Percentiles rank a stretch among this genome's conserved stretches.
Conservation (phyloP, 1,140 invertebrate species). For the Potamilus streckersoni region DNA sequence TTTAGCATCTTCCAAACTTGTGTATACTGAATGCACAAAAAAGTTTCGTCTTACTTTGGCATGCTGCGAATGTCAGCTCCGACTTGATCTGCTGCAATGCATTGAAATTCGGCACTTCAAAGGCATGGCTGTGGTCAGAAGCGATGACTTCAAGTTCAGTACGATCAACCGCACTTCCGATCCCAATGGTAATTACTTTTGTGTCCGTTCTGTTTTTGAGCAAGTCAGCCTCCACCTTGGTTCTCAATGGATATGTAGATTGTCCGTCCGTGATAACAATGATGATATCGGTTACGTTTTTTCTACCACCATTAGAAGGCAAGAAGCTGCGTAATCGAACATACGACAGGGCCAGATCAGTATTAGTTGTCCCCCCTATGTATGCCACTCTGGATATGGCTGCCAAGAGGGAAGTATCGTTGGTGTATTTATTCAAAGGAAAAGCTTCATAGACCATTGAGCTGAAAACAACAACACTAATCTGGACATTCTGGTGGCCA, state of each 20-base stretch:
- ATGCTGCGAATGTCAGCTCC: constrained; percentile 40
- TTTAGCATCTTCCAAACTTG: too few species aligned
- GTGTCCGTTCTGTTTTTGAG: constrained; percentile 31
- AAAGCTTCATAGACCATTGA: constrained; percentile 11
- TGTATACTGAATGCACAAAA: too few species aligned
- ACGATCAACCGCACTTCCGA: constrained; percentile 15
- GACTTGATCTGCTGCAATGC: constrained; percentile 37
- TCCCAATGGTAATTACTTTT: constrained; percentile 4
- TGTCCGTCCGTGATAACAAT: constrained; percentile 44
- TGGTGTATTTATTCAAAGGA: constrained; percentile 27
- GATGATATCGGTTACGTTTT: constrained; percentile 35
- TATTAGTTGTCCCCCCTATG: constrained; percentile 32
- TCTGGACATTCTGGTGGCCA: constrained; percentile 8
- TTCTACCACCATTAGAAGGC: constrained; percentile 7
- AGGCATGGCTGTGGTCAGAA: constrained; percentile 33
- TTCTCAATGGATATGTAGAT: constrained; percentile 30
- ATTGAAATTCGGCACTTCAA: constrained; percentile 39
- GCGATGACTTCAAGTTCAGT: constrained; percentile 42
- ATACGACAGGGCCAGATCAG: constrained; percentile 35
- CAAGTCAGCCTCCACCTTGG: constrained; percentile 9
- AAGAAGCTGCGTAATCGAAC: constrained; percentile 35
- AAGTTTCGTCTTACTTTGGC: constrained; percentile 28
- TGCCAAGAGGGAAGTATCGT: constrained; percentile 1
- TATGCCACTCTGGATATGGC: constrained; percentile 11
- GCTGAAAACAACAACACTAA: constrained; percentile 23